Conservation (phyloP, 2,888 invertebrate genomes). For the Zeuzera pyrina region DNA sequence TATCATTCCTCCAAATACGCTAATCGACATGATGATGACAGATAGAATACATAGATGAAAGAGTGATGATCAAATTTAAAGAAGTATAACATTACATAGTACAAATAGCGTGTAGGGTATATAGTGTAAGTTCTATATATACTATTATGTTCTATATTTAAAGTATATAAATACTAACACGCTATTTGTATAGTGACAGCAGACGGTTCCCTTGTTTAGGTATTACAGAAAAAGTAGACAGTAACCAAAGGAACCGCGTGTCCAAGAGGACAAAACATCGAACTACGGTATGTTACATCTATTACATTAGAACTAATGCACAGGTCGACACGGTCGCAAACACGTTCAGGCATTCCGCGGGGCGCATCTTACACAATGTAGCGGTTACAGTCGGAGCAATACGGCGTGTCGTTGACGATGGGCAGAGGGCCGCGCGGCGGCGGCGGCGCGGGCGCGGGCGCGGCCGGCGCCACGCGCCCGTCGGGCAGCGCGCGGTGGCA, state of each 20-base stretch:
- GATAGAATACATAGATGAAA: constrained; percentile 2
- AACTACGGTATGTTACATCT: constrained; percentile 31
- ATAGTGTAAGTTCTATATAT: no score
- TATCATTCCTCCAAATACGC: background rate
- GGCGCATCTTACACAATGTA: constrained; percentile 87
- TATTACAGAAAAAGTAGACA: background rate
- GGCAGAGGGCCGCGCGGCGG: constrained; percentile 39
- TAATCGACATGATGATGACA: background rate
- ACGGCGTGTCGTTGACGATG: constrained; percentile 72
- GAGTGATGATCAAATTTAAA: background rate
- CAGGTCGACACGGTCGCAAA: constrained; percentile 71
- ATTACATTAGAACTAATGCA: constrained; percentile 50
- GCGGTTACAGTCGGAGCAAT: constrained; percentile 89
- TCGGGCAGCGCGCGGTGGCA: constrained; percentile 66
- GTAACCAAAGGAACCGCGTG: constrained; percentile 29
- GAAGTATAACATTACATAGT: no score
- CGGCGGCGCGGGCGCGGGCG: constrained; percentile 30
- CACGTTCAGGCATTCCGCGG: constrained; percentile 60
- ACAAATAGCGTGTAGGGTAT: background rate
- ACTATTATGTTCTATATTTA: no score
- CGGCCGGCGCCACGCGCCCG: constrained; percentile 65
- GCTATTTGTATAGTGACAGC: background rate
- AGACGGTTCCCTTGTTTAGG: constrained; percentile 21
- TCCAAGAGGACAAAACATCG: constrained; percentile 26
- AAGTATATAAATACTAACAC: background rate